A percentile compares a stretch with the other conserved stretches of the same genome.
Conservation (phyloP, 2,888 invertebrate species). For the Drosophila stalkeri region DNA sequence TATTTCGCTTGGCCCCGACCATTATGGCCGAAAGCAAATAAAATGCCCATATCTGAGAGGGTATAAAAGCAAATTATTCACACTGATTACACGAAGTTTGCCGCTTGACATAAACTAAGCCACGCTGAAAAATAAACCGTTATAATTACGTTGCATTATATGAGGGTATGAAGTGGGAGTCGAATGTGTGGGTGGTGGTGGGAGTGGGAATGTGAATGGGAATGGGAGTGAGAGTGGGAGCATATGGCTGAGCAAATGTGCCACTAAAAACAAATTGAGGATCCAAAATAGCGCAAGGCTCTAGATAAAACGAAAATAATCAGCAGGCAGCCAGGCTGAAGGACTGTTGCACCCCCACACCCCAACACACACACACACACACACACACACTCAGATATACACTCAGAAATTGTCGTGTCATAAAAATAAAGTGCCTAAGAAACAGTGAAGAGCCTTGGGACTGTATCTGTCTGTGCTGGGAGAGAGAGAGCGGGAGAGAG, state of each 20-base stretch:
- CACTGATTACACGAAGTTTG: constrained; percentile 74
- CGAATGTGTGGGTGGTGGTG: not conserved
- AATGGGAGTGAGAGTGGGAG: constrained; percentile 15
- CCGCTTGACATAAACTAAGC: constrained; percentile 68
- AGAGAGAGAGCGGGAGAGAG: not conserved
- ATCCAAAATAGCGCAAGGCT: constrained; percentile 72
- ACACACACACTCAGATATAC: constrained; percentile 7
- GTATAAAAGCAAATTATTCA: constrained; percentile 75
- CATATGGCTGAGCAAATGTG: constrained; percentile 57
- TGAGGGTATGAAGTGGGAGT: constrained; percentile 12
- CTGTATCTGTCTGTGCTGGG: not conserved
- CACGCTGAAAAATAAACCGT: constrained; percentile 75
- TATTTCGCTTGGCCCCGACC: constrained; percentile 8
- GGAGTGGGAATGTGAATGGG: not conserved
- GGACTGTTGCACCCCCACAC: constrained; percentile 41
- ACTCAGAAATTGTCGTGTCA: constrained; percentile 67
- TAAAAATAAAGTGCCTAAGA: constrained; percentile 75
- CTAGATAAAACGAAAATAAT: constrained; percentile 80
- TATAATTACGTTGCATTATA: constrained; percentile 70
- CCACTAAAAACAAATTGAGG: constrained; percentile 79
- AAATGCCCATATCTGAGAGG: constrained; percentile 62
- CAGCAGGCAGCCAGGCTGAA: constrained; percentile 75
- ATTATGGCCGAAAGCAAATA: constrained; percentile 56
- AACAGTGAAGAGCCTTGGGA: constrained; percentile 54
- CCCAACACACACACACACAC: not conserved